Evolutionary conservation across 2,113 vertebrate species (phyloP).

Genomic region (Rallus limicola): DNA sequence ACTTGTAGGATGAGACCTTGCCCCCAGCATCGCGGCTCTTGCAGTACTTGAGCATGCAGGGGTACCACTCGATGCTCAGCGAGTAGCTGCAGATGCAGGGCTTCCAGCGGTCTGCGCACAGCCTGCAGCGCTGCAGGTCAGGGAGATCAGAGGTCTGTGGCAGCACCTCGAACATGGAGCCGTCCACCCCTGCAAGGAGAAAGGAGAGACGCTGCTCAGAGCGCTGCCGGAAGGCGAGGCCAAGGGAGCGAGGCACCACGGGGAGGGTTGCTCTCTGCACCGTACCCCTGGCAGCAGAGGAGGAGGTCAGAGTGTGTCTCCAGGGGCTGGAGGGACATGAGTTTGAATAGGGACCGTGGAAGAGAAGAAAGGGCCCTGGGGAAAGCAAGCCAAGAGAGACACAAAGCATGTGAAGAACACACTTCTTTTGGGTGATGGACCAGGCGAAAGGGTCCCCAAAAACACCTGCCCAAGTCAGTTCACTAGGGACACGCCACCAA

Average conservation of each 20-base stretch:
- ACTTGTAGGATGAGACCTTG: slow-evolving; percentile 89
- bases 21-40: slow-evolving; percentile 82
- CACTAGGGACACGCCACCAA: background rate
- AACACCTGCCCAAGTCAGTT: background rate
- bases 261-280: rapidly evolving
- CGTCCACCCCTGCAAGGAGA: slow-evolving; percentile 80
- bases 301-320: background rate
- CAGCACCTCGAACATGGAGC: slow-evolving; percentile 88
- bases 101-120: slow-evolving; percentile 82
- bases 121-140: slow-evolving; percentile 79
- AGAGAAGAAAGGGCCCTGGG: background rate
- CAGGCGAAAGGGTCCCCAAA: background rate
- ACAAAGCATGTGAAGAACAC: background rate
- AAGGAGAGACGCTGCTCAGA: background rate
- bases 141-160: slow-evolving; percentile 76
- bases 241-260: background rate
- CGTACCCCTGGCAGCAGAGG: no score
- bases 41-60: slow-evolving; percentile 96
- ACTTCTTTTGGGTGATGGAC: background rate
- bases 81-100: slow-evolving; percentile 89
- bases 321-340: background rate
- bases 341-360: background rate
- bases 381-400: background rate
- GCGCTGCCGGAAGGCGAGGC: background rate
- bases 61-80: slow-evolving; percentile 94